phyloP scores from a whole-genome alignment of 2,797 vertebrate species.

The Gallinago nigripennis region DNA sequence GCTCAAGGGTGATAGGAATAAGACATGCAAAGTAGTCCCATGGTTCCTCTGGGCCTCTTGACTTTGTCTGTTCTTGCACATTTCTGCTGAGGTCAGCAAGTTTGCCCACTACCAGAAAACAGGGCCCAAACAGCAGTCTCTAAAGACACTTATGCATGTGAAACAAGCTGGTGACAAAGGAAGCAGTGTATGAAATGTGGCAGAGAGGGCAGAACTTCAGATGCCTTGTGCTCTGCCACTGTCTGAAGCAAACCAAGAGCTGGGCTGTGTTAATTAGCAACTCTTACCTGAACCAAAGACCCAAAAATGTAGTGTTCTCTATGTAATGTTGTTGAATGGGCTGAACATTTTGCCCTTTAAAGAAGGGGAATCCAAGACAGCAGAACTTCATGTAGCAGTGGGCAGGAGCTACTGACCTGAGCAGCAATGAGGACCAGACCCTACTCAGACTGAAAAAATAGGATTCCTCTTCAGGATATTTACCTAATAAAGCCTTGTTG shows the following conservation, averaged over 20 bases:
- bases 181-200: neutral
- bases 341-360: neutral
- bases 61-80: neutral
- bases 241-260: neutral
- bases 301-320: neutral
- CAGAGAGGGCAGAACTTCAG: neutral
- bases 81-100: neutral
- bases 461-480: neutral
- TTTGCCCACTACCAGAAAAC: neutral
- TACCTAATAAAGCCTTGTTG: neutral
- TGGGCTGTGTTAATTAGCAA: neutral
- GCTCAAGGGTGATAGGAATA: neutral
- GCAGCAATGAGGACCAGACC: neutral
- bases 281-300: neutral
- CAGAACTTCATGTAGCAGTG: neutral
- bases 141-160: neutral
- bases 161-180: neutral
- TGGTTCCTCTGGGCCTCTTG: neutral
- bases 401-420: neutral
- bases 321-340: neutral
- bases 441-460: neutral
- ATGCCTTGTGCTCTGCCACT: neutral
- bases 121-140: neutral
- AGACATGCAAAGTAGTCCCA: neutral
- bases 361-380: neutral